These are phyloP conservation scores for Nycteola revayana DNA, from an alignment of 2,888 invertebrate species.

Conservation along the genomic window DNA sequence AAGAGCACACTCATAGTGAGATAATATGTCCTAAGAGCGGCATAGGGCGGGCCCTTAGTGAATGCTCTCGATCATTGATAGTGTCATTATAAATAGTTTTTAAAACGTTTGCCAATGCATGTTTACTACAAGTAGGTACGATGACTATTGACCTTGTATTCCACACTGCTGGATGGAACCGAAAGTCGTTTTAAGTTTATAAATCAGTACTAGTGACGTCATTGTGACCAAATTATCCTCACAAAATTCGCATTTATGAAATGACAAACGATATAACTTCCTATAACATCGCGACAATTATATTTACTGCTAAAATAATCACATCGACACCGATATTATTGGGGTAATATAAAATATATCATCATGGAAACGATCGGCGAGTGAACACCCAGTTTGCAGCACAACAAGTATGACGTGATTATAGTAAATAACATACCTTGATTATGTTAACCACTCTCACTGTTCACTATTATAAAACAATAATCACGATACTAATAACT, in stretches of 20 bases:
- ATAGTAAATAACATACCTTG: constrained; percentile 65
- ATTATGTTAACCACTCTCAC: constrained; percentile 38
- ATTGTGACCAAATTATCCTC: constrained; percentile 65
- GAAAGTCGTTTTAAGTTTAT: constrained; percentile 72
- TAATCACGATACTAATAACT: constrained; percentile 30
- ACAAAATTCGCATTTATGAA: constrained; percentile 43
- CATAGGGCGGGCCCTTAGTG: constrained; percentile 64
- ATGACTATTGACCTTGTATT: constrained; percentile 70
- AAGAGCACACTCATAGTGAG: too few species aligned
- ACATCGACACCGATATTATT: background rate
- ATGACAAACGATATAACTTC: constrained; percentile 28
- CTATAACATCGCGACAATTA: constrained; percentile 10
- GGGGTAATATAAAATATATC: background rate
- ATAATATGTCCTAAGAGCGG: constrained; percentile 3
- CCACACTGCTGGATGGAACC: constrained; percentile 64
- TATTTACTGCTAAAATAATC: constrained; percentile 3
- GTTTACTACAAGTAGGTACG: constrained; percentile 58
- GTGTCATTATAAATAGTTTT: constrained; percentile 65
- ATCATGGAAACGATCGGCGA: constrained; percentile 35
- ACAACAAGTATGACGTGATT: constrained; percentile 57
- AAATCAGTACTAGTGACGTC: constrained; percentile 76
- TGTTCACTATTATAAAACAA: constrained; percentile 31
- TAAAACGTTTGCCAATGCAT: constrained; percentile 63
- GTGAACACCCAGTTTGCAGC: constrained; percentile 55
- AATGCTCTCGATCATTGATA: constrained; percentile 45